Conservation (phyloP, 2,113 vertebrate species). For the Lagopus muta region DNA sequence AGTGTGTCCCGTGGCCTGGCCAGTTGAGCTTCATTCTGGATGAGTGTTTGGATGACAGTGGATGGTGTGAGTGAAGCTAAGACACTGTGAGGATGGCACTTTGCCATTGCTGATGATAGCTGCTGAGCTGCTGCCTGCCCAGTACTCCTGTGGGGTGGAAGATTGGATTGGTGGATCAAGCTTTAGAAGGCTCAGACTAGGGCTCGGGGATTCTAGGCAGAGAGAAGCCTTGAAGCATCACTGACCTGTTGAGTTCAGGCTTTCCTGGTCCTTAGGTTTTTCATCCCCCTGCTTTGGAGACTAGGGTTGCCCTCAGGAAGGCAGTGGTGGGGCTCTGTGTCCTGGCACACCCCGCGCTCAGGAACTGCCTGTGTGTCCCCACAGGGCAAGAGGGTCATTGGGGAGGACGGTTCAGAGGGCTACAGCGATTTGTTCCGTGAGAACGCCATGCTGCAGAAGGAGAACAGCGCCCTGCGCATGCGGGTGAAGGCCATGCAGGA, state of each 20-base stretch:
- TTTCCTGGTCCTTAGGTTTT: not conserved
- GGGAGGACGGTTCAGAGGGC: slow-evolving; percentile 88
- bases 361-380: not conserved
- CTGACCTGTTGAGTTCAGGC: not conserved
- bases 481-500: slow-evolving; percentile 98
- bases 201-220: not conserved
- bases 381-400: slow-evolving; percentile 92
- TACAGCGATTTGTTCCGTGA: slow-evolving; percentile 93
- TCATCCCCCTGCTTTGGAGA: not conserved
- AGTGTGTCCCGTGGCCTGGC: not conserved
- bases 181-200: not conserved
- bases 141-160: not conserved
- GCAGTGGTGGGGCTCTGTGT: not conserved
- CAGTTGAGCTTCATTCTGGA: not conserved
- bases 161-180: not conserved
- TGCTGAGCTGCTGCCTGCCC: not conserved
- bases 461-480: slow-evolving; percentile 88
- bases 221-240: not conserved
- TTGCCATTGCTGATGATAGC: too few relatives aligned
- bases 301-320: not conserved
- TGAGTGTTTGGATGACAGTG: not conserved
- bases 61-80: not conserved
- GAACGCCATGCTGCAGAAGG: slow-evolving; percentile 93
- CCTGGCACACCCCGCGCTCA: not conserved
- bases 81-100: too few relatives aligned